Conservation (phyloP, 2,888 invertebrate species). For the Andrena chrysosceles region DNA sequence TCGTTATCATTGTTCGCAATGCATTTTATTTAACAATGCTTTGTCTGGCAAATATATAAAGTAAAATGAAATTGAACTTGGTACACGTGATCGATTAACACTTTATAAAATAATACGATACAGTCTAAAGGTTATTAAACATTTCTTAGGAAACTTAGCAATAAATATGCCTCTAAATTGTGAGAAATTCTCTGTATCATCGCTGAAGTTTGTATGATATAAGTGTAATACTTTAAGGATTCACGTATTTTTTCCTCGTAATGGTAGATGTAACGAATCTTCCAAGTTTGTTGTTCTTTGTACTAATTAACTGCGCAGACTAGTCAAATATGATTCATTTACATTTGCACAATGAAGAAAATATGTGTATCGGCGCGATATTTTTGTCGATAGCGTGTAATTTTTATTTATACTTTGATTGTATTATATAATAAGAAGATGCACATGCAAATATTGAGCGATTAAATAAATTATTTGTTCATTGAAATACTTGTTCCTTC, state of each 20-base stretch:
- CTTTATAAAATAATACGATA: conserved; percentile 46
- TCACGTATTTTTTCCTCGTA: conserved; percentile 9
- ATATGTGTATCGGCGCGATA: conserved; percentile 21
- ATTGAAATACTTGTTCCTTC: conserved; percentile 22
- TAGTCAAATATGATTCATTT: conserved; percentile 58
- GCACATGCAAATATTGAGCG: conserved; percentile 55
- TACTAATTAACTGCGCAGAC: conserved; percentile 49
- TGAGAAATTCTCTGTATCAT: conserved; percentile 22
- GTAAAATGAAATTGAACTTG: conserved; percentile 25
- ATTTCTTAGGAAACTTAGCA: conserved; percentile 56
- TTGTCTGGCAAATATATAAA: conserved; percentile 22
- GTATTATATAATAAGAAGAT: conserved; percentile 40
- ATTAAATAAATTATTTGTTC: conserved; percentile 65
- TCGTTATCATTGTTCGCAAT: conserved; percentile 24
- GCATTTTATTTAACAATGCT: conserved; percentile 17
- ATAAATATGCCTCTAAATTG: conserved; percentile 31
- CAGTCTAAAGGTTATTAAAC: conserved; percentile 47
- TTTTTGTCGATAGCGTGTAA: conserved; percentile 37
- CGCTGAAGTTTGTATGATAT: conserved; percentile 2
- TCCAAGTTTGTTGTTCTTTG: conserved; percentile 26
- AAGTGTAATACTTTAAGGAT: conserved; percentile 22
- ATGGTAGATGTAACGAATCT: conserved; percentile 17
- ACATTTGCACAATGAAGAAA: conserved; percentile 46
- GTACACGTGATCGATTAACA: conserved; percentile 19
- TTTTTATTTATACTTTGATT: conserved; percentile 54